phyloP scores from a whole-genome alignment of 2,113 vertebrate species.

The Furnarius figulus region DNA sequence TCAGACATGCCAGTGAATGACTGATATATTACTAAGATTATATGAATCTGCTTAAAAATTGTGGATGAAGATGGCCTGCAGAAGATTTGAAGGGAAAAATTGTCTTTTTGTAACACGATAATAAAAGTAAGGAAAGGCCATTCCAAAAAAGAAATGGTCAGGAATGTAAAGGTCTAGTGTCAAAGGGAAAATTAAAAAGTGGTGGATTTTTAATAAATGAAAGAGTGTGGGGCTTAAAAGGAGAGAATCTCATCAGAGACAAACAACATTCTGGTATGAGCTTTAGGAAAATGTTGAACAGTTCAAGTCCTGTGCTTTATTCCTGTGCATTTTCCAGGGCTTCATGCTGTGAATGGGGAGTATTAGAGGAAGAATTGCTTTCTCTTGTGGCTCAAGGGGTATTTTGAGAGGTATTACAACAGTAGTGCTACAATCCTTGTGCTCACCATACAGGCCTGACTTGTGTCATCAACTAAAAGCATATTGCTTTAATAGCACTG shows the following conservation, averaged over 20 bases:
- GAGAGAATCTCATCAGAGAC: not conserved
- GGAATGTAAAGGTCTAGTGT: not conserved
- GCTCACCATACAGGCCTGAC: not conserved
- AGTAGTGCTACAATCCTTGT: not conserved
- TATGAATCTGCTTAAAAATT: not conserved
- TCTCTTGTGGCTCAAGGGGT: not conserved
- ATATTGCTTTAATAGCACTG: not conserved
- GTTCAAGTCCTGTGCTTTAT: not conserved
- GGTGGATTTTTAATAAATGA: not conserved
- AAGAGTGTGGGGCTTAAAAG: not conserved
- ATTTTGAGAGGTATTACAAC: not conserved
- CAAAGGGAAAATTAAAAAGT: not conserved
- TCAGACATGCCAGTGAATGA: not conserved
- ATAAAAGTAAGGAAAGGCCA: not conserved
- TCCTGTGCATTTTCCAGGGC: not conserved
- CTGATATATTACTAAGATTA: not conserved
- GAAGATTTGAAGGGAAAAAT: not conserved
- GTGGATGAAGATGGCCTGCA: not conserved
- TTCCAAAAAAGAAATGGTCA: not conserved
- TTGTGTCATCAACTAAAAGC: not conserved
- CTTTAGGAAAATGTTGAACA: not conserved
- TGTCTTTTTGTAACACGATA: not conserved
- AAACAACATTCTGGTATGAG: not conserved
- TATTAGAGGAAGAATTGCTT: not conserved
- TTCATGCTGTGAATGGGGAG: not conserved